Percentiles rank a stretch among this genome's conserved stretches.
These are phyloP conservation scores for Troides aeacus DNA, from an alignment of 2,888 invertebrate genomes.

Conservation along the genomic window DNA sequence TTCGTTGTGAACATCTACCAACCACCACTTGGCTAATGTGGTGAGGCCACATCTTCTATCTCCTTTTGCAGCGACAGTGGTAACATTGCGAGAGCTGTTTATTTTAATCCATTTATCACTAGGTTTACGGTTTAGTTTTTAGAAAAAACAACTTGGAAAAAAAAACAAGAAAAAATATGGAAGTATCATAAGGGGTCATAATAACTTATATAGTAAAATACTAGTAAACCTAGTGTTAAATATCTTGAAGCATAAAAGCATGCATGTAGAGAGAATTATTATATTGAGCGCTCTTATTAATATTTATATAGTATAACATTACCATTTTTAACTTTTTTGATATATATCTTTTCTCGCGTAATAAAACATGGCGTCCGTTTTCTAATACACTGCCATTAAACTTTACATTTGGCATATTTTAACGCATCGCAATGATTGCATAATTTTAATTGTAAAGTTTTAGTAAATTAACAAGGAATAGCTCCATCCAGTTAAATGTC, in stretches of 20 bases:
- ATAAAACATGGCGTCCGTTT: neutral
- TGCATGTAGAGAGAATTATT: neutral
- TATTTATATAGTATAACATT: neutral
- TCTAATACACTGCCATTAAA: neutral
- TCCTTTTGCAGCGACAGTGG: too few species aligned
- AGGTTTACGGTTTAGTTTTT: too few species aligned
- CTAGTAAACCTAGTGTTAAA: too few species aligned
- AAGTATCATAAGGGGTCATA: too few species aligned
- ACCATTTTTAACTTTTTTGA: neutral
- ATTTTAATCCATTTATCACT: too few species aligned
- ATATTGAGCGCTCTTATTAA: neutral
- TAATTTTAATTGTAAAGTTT: constrained; percentile 4
- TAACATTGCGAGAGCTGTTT: too few species aligned
- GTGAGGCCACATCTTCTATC: too few species aligned
- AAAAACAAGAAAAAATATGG: too few species aligned
- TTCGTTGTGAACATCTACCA: too few species aligned
- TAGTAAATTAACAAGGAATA: neutral
- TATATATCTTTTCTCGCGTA: neutral
- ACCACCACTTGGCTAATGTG: too few species aligned
- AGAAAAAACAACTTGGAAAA: too few species aligned
- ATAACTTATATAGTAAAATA: too few species aligned
- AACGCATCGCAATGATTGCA: constrained; percentile 4
- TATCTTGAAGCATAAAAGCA: neutral
- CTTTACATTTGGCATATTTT: neutral
- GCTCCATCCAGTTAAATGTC: constrained; percentile 14